These are phyloP conservation scores for Aptenodytes patagonicus DNA, from an alignment of 2,113 vertebrate genomes.

Conservation along the genomic window DNA sequence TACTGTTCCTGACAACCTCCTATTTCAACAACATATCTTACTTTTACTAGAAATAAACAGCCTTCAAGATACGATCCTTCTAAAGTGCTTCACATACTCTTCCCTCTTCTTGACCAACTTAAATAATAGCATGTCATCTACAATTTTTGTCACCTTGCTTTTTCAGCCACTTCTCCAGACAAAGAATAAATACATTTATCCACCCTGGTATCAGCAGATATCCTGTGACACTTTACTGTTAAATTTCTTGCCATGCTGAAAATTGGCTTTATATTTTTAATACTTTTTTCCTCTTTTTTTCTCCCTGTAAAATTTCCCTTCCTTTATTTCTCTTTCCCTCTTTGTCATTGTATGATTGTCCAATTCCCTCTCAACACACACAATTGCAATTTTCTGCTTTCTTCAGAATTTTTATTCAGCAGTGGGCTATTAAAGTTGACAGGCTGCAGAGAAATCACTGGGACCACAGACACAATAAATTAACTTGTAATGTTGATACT, in stretches of 20 bases:
- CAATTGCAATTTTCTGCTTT: background rate
- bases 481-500: background rate
- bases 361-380: background rate
- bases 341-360: background rate
- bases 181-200: slow-evolving; percentile 1
- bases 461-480: background rate
- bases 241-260: background rate
- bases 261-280: background rate
- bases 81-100: background rate
- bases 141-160: slow-evolving; percentile 7
- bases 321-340: background rate
- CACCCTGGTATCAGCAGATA: background rate
- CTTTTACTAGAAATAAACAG: background rate
- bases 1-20: background rate
- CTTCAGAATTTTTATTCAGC: background rate
- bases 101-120: background rate
- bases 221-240: background rate
- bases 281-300: background rate
- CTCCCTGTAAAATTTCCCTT: background rate
- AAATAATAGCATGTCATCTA: background rate
- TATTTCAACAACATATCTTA: background rate
- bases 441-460: background rate
- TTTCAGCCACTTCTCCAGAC: slow-evolving; percentile 19
- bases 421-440: background rate
- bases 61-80: background rate